Conservation (phyloP, 2,888 invertebrate genomes). For the Dryococelus australis region DNA sequence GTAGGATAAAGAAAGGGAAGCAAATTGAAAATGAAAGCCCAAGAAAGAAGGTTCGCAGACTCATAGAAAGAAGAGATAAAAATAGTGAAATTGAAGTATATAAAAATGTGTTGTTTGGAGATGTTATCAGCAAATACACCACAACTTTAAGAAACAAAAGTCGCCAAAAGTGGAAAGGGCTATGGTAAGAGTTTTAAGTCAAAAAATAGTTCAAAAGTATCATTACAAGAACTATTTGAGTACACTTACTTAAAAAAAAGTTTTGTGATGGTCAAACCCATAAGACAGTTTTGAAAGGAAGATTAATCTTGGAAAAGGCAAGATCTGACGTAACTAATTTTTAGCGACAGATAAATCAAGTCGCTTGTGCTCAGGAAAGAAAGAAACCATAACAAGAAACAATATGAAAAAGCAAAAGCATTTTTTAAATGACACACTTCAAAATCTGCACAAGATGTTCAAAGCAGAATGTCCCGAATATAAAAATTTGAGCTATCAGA, state of each 20-base stretch:
- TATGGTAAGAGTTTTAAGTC: not conserved
- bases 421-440: not conserved
- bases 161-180: not conserved
- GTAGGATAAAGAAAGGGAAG: no score
- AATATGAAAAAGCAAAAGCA: no score
- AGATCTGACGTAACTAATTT: no score
- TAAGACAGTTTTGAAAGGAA: no score
- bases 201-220: not conserved
- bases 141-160: not conserved
- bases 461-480: not conserved
- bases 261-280: no score
- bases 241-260: not conserved
- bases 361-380: no score
- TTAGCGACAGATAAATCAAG: no score
- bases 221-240: not conserved
- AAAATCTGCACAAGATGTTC: not conserved
- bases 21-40: not conserved
- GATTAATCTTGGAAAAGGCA: no score
- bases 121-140: not conserved
- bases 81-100: not conserved
- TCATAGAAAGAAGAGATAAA: not conserved
- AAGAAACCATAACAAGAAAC: not conserved
- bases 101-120: not conserved
- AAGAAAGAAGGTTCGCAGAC: not conserved
- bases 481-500: not conserved